Percentiles rank a stretch among this genome's conserved stretches.
Evolutionary conservation across 2,888 invertebrate species (phyloP).

Genomic region (Diaprepes abbreviatus): DNA sequence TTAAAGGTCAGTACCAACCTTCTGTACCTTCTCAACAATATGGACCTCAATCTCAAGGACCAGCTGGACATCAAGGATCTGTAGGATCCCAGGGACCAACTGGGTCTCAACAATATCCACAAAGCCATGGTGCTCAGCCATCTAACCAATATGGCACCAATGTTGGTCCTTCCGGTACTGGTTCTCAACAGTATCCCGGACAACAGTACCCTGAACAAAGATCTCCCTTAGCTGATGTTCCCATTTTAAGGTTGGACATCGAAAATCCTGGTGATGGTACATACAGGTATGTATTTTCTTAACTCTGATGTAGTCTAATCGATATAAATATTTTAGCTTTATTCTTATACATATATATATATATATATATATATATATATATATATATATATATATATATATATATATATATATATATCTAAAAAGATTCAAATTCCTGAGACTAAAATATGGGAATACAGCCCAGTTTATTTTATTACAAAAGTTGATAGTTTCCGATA

Average conservation of each 20-base stretch:
- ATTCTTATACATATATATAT: too few relatives aligned
- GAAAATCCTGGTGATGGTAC: constrained; percentile 55
- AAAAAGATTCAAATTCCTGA: too few relatives aligned
- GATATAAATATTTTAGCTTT: too few relatives aligned
- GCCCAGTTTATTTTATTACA: too few relatives aligned
- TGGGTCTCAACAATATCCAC: constrained; percentile 8
- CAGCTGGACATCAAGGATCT: constrained; percentile 24
- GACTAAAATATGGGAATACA: too few relatives aligned
- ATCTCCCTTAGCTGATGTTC: constrained; percentile 42
- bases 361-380: too few relatives aligned
- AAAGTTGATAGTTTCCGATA: too few relatives aligned
- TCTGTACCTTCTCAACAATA: constrained; percentile 8
- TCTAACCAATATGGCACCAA: constrained; percentile 26
- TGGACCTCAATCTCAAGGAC: constrained; percentile 12
- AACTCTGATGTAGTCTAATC: too few relatives aligned
- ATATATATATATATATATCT: too few relatives aligned
- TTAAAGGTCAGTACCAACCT: constrained; percentile 23
- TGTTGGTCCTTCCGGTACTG: constrained; percentile 14
- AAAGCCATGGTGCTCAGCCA: constrained; percentile 14
- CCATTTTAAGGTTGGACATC: constrained; percentile 42
- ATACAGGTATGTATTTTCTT: constrained; percentile 44
- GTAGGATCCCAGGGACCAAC: constrained; percentile 3
- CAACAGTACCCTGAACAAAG: constrained; percentile 32
- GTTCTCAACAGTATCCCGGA: constrained; percentile 13
- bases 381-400: too few relatives aligned